phyloP scores from a whole-genome alignment of 2,888 invertebrate species.

The Aplocera efformata region DNA sequence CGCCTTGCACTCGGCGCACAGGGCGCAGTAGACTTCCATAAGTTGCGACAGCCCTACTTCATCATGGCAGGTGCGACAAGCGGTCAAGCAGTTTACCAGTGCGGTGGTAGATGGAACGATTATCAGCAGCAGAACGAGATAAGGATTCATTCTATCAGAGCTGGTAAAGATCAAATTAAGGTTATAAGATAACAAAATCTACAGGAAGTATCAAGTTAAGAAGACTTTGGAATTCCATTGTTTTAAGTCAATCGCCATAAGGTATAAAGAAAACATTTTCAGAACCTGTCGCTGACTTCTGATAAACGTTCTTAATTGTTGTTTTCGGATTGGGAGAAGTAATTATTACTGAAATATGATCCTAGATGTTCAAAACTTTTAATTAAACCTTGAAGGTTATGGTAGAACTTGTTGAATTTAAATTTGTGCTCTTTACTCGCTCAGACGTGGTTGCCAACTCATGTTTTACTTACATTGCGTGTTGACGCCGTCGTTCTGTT shows the following conservation, averaged over 20 bases:
- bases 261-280: no score
- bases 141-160: conserved; percentile 16
- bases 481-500: conserved; percentile 16
- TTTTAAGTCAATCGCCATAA: no score
- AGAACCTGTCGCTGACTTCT: no score
- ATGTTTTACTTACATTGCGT: conserved; percentile 18
- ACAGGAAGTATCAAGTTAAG: no score
- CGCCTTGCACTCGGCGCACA: conserved; percentile 62
- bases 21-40: conserved; percentile 61
- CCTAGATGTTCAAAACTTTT: conserved; percentile 12
- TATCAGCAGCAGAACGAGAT: conserved; percentile 22
- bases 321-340: no score
- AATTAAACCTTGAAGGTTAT: conserved; percentile 13
- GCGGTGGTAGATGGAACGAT: conserved; percentile 30
- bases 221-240: no score
- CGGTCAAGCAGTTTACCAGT: conserved; percentile 49
- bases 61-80: conserved; percentile 50
- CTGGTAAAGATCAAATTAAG: conserved; percentile 20
- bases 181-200: no score
- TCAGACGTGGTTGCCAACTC: conserved; percentile 11
- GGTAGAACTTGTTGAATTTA: conserved; percentile 13
- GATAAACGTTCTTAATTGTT: no score
- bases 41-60: conserved; percentile 33
- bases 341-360: conserved; percentile 13
- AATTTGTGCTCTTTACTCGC: conserved; percentile 13